A percentile compares a stretch with the other conserved stretches of the same genome.
These are phyloP conservation scores for Gastrophysa polygoni DNA, from an alignment of 2,888 invertebrate species.

Conservation along the genomic window DNA sequence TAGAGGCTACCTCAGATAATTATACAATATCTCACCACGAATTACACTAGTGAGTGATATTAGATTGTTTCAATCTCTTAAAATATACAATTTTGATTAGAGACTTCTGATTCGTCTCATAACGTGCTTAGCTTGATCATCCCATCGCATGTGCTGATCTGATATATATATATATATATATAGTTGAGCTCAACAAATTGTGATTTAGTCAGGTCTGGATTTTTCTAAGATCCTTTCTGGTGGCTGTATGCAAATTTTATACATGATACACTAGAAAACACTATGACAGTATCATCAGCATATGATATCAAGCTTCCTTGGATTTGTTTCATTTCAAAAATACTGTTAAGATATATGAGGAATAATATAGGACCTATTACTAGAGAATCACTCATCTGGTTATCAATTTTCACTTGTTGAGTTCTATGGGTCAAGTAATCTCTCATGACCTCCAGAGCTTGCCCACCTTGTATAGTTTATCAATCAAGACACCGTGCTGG, in stretches of 20 bases:
- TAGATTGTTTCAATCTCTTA: conserved; percentile 1
- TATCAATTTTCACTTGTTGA: not conserved
- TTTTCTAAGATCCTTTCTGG: too few relatives aligned
- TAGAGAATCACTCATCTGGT: not conserved
- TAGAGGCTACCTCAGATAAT: too few relatives aligned
- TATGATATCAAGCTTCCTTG: too few relatives aligned
- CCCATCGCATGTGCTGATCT: conserved; percentile 5
- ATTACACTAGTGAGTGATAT: too few relatives aligned
- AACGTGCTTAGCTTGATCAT: conserved; percentile 2
- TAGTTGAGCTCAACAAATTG: not conserved
- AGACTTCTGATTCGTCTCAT: conserved; percentile 2
- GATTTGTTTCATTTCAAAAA: not conserved
- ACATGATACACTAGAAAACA: too few relatives aligned
- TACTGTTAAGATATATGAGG: not conserved
- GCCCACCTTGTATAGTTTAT: not conserved
- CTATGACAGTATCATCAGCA: too few relatives aligned
- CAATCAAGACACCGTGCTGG: too few relatives aligned
- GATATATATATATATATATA: not conserved
- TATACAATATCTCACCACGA: too few relatives aligned
- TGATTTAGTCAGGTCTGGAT: not conserved
- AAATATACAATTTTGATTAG: not conserved
- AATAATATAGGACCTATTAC: not conserved
- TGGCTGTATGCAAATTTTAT: too few relatives aligned
- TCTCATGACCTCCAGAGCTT: not conserved
- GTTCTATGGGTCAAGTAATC: not conserved